Conservation (phyloP, 2,888 invertebrate species). For the Eumerus sabulonum region DNA sequence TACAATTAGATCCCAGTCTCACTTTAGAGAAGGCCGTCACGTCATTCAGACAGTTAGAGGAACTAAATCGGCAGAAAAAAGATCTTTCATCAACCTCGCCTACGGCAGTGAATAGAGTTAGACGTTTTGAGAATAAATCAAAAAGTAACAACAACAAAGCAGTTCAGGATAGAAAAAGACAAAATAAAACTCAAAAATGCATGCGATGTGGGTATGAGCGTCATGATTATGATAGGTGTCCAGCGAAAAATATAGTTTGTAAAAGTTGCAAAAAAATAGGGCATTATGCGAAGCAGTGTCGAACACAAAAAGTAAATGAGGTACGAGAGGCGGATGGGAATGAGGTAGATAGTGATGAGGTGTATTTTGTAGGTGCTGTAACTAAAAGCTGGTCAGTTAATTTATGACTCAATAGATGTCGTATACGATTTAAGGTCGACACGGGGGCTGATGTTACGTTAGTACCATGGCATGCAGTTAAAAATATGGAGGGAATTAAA, state of each 20-base stretch:
- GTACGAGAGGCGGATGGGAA: conserved; percentile 10
- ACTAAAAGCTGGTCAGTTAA: conserved; percentile 14
- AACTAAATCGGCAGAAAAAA: conserved; percentile 2
- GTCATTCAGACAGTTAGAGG: conserved; percentile 3
- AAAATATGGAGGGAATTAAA: not conserved
- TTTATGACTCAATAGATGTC: conserved; percentile 25
- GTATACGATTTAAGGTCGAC: conserved; percentile 21
- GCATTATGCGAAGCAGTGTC: conserved; percentile 13
- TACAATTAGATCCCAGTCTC: conserved; percentile 16
- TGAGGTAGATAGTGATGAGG: no score
- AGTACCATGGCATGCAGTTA: conserved; percentile 20
- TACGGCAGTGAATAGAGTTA: conserved; percentile 4
- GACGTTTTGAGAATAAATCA: conserved; percentile 5
- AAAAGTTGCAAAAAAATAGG: conserved; percentile 23
- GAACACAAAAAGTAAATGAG: conserved; percentile 16
- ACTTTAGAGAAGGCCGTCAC: conserved; percentile 15
- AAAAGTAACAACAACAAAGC: not conserved
- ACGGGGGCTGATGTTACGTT: conserved; percentile 21
- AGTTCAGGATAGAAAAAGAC: no score
- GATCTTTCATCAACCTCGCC: conserved; percentile 1
- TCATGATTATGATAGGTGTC: conserved; percentile 17
- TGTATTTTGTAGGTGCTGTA: conserved; percentile 28
- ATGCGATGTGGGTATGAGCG: conserved; percentile 31
- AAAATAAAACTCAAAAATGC: no score
- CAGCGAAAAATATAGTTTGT: conserved; percentile 10